Percentiles rank a stretch among this genome's conserved stretches.
These are phyloP conservation scores for Thripadectes ignobilis DNA, from an alignment of 2,797 vertebrate species.

Conservation along the genomic window DNA sequence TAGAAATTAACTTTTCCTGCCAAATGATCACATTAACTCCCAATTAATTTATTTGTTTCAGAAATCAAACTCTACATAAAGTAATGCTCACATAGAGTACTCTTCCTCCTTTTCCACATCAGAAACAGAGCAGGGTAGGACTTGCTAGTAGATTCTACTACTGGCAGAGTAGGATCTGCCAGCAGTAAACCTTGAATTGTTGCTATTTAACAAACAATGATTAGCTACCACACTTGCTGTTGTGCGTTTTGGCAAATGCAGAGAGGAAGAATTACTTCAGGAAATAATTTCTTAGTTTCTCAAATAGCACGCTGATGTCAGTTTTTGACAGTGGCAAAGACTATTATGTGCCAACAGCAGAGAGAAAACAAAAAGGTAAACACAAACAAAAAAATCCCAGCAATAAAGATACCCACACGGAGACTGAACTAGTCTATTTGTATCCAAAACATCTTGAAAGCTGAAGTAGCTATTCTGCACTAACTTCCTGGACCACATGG, in stretches of 20 bases:
- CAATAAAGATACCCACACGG: background rate
- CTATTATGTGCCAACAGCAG: background rate
- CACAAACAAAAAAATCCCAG: background rate
- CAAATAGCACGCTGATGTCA: background rate
- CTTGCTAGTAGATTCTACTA: background rate
- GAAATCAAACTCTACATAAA: background rate
- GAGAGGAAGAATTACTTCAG: background rate
- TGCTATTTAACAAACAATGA: background rate
- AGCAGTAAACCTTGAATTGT: background rate
- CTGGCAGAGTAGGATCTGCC: background rate
- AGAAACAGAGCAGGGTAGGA: background rate
- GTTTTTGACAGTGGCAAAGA: background rate
- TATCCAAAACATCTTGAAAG: background rate
- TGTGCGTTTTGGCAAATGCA: background rate
- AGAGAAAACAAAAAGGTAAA: background rate
- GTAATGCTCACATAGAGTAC: background rate
- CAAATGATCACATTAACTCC: background rate
- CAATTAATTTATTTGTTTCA: background rate
- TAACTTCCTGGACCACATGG: background rate
- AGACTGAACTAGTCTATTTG: background rate
- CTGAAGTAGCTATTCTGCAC: background rate
- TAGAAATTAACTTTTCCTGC: background rate
- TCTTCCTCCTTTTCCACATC: background rate
- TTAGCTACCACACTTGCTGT: background rate
- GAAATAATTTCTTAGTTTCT: background rate